These are phyloP conservation scores for Avahi laniger DNA, from an alignment of 2,797 vertebrate genomes.

Conservation along the genomic window DNA sequence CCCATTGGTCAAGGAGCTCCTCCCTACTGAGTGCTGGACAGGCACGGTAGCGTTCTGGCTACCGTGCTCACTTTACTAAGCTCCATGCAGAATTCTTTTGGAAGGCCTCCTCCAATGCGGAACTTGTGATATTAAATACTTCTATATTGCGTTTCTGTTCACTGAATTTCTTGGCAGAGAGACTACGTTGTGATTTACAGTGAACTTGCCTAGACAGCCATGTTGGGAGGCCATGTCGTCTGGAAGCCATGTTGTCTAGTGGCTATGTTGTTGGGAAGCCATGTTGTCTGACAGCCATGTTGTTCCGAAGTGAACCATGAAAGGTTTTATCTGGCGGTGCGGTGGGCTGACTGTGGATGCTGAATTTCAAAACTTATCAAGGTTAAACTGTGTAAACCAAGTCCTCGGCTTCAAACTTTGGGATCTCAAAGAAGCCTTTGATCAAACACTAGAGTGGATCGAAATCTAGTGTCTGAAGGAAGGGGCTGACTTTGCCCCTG, in stretches of 20 bases:
- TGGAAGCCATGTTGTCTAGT: neutral
- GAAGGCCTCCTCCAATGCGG: fast-evolving
- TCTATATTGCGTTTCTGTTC: fast-evolving
- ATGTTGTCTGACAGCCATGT: neutral
- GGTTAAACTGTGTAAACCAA: neutral
- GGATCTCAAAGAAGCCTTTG: neutral
- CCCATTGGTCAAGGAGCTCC: fast-evolving
- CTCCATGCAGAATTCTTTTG: fast-evolving
- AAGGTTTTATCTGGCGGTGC: neutral
- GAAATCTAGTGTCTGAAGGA: neutral
- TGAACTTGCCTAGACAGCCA: fast-evolving
- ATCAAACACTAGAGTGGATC: neutral
- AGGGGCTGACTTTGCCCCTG: neutral
- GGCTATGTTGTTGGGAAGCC: neutral
- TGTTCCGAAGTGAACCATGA: fast-evolving
- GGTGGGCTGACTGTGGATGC: neutral
- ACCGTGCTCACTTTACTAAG: fast-evolving
- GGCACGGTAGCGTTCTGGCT: fast-evolving
- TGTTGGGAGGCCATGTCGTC: neutral
- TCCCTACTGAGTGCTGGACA: fast-evolving
- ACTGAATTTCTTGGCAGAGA: neutral
- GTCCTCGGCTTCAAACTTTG: neutral
- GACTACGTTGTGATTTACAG: neutral
- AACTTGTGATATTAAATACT: fast-evolving
- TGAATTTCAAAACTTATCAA: neutral